Base-by-base conservation (phyloP, 1,140 invertebrate genomes). In the Bombus pascuorum region DNA sequence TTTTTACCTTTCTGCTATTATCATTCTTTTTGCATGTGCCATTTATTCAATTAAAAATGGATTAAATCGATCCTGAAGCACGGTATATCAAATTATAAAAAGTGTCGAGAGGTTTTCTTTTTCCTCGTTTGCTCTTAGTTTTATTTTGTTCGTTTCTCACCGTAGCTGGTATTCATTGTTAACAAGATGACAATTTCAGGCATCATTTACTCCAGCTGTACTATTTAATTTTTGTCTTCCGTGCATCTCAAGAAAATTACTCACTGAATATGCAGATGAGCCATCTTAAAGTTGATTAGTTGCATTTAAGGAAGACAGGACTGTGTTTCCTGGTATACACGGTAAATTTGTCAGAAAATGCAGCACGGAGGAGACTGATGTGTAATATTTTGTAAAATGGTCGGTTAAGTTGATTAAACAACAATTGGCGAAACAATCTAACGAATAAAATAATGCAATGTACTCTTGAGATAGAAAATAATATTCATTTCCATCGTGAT, bases 101-200 rank as follows among this genome's bases (percentile, higher is more conserved):
- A 53, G 18, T 53, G 47, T 53, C 18, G 47, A 8, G 47, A 22
- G 47, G 18, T 25, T 70, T 25, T 9, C 22, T 10, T 39, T 37
- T 13, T n/a, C 13, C 10, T 13, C 39, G 18, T 18, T 42, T 6
- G n/a, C 15, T 22, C 10, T 13, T 25, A n/a, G 13, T 6, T 13
- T 72, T n/a, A 28, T n/a, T n/a, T 44, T 32, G 15, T 44, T 42
- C 12, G 25, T 73, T 44, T 32, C 39, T 32, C 12, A 0, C 4
- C 18, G 13, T 77, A 3, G 5, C 18, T 13, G n/a, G 2, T 32
- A 28, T 3, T n/a, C 59, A 12, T 65, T 32, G 18, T 32, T 77
- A 78, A 65, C 28, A 62, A 42, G 59, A 78, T 42, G 59, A 65
- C 39, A 78, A n/a, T 32, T 62, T 10, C 42, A 62, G 76, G 42